phyloP scores from a whole-genome alignment of 2,888 invertebrate species.

The Dolomedes plantarius region DNA sequence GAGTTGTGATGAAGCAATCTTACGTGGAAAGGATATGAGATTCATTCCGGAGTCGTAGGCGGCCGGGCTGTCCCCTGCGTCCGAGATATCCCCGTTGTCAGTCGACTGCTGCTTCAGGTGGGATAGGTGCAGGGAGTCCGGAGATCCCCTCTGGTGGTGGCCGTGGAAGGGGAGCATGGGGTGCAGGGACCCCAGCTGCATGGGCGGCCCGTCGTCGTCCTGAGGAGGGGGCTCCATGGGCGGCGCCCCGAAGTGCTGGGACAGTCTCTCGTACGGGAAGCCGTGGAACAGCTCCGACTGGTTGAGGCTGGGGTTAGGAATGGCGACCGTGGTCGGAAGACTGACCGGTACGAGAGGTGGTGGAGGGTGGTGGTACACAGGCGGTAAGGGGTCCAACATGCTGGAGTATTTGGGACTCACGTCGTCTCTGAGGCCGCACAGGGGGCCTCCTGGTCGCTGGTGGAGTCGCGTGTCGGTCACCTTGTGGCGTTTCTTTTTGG shows the following conservation, averaged over 20 bases:
- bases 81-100: slow-evolving; percentile 85
- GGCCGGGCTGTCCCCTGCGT: slow-evolving; percentile 85
- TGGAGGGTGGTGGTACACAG: slow-evolving; percentile 79
- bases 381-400: slow-evolving; percentile 72
- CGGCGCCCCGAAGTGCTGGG: slow-evolving; percentile 30
- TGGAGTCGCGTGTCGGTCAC: slow-evolving; percentile 94
- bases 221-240: slow-evolving; percentile 12
- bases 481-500: slow-evolving; percentile 98
- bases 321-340: slow-evolving; percentile 95
- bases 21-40: slow-evolving; percentile 94
- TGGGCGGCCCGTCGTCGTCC: slow-evolving; percentile 64
- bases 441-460: slow-evolving; percentile 80
- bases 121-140: slow-evolving; percentile 71
- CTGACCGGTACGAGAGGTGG: slow-evolving; percentile 91
- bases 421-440: slow-evolving; percentile 76
- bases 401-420: slow-evolving; percentile 52
- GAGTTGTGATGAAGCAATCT: slow-evolving; percentile 5
- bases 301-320: slow-evolving; percentile 96
- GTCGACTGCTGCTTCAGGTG: slow-evolving; percentile 67
- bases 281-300: slow-evolving; percentile 95
- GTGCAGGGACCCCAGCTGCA: slow-evolving; percentile 36
- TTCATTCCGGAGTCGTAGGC: slow-evolving; percentile 94
- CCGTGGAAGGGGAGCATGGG: slow-evolving; percentile 58
- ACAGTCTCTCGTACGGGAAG: slow-evolving; percentile 52
- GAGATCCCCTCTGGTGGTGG: slow-evolving; percentile 71